Conservation (phyloP, 2,797 vertebrate genomes). For the Gobio occitaniae region DNA sequence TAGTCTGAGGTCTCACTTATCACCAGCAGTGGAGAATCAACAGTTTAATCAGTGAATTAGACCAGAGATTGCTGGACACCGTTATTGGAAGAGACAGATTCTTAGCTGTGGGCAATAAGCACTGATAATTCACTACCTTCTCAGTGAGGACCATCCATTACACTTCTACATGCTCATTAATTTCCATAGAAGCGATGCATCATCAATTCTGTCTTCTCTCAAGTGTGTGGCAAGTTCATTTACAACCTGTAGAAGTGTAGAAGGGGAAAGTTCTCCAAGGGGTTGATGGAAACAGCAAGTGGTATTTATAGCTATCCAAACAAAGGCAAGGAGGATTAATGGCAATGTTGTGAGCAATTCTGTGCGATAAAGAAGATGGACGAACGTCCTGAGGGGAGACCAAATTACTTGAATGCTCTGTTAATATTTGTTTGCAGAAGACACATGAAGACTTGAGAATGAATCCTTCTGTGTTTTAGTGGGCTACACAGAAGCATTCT, state of each 20-base stretch:
- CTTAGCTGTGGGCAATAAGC: conserved; percentile 41
- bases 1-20: conserved; percentile 26
- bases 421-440: conserved; percentile 39
- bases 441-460: conserved; percentile 12
- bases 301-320: conserved; percentile 45
- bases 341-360: conserved; percentile 44
- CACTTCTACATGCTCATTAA: conserved; percentile 49
- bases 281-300: conserved; percentile 34
- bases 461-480: neutral
- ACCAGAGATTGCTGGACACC: conserved; percentile 12
- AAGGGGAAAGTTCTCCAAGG: conserved; percentile 37
- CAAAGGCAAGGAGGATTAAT: conserved; percentile 53
- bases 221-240: conserved; percentile 60
- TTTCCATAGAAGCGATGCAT: conserved; percentile 50
- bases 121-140: conserved; percentile 50
- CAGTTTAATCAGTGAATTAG: conserved; percentile 50
- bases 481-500: neutral
- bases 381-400: conserved; percentile 21
- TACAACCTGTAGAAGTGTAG: conserved; percentile 51
- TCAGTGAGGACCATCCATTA: conserved; percentile 49
- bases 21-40: conserved; percentile 26
- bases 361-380: conserved; percentile 23
- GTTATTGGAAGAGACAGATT: conserved; percentile 38
- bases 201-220: conserved; percentile 53
- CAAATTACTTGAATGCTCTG: conserved; percentile 43